A percentile compares a stretch with the other conserved stretches of the same genome.
Conservation (phyloP, 2,888 invertebrate genomes). For the Podotricha telesiphe region DNA sequence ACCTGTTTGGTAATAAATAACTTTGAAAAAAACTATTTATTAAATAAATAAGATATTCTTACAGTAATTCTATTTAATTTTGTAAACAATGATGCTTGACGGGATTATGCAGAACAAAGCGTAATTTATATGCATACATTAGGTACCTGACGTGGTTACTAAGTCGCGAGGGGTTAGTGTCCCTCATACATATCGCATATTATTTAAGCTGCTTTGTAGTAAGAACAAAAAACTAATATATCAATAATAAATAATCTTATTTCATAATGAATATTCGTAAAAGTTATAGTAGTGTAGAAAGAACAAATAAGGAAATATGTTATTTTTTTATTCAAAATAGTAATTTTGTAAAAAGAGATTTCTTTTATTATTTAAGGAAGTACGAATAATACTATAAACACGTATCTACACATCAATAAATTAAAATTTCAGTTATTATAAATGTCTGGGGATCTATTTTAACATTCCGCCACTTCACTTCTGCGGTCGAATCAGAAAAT, state of each 20-base stretch:
- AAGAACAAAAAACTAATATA: neutral
- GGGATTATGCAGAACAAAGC: conserved; percentile 68
- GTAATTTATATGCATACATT: conserved; percentile 77
- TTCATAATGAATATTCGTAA: neutral
- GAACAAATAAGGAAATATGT: no score
- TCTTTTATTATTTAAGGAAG: no score
- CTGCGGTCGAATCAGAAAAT: no score
- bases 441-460: no score
- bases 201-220: conserved; percentile 27
- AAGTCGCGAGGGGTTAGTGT: conserved; percentile 63
- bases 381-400: no score
- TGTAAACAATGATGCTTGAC: conserved; percentile 64
- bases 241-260: neutral
- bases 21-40: neutral
- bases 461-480: no score
- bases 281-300: no score
- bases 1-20: no score
- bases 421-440: no score
- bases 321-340: no score
- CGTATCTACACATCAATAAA: no score
- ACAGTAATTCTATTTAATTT: neutral
- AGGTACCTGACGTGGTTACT: conserved; percentile 75
- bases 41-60: neutral
- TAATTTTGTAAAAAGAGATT: no score
- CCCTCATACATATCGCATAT: conserved; percentile 49